Evolutionary conservation across 2,113 vertebrate species (phyloP).

Genomic region (Craseonycteris thonglongyai): DNA sequence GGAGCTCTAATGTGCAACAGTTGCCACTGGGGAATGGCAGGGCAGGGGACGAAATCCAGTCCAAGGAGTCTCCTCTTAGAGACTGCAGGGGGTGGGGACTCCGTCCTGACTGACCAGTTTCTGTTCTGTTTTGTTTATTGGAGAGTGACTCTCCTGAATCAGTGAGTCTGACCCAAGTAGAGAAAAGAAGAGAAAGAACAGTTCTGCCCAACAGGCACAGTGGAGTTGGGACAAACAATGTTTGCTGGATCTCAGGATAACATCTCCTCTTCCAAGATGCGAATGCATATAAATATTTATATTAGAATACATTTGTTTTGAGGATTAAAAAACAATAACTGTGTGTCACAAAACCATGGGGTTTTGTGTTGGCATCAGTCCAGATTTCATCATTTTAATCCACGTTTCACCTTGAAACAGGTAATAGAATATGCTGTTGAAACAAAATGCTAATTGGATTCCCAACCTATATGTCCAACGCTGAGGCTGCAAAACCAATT

Average conservation of each 20-base stretch:
- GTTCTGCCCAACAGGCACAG: not conserved
- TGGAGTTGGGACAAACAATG: not conserved
- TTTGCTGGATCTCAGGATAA: not conserved
- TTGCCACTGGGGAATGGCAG: too few species aligned
- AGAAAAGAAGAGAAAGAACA: not conserved
- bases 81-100: not conserved
- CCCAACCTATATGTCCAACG: constrained; percentile 79
- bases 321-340: not conserved
- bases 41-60: not conserved
- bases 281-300: not conserved
- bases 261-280: not conserved
- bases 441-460: constrained; percentile 85
- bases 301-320: not conserved
- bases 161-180: not conserved
- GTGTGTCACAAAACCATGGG: not conserved
- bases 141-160: not conserved
- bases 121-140: not conserved
- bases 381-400: not conserved
- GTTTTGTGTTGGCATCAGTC: not conserved
- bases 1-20: not conserved
- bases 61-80: not conserved
- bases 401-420: constrained; percentile 62
- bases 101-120: not conserved
- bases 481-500: constrained; percentile 84
- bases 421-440: constrained; percentile 80